These are phyloP conservation scores for Hoplostethus mediterraneus DNA, from an alignment of 2,797 vertebrate genomes.

Conservation along the genomic window DNA sequence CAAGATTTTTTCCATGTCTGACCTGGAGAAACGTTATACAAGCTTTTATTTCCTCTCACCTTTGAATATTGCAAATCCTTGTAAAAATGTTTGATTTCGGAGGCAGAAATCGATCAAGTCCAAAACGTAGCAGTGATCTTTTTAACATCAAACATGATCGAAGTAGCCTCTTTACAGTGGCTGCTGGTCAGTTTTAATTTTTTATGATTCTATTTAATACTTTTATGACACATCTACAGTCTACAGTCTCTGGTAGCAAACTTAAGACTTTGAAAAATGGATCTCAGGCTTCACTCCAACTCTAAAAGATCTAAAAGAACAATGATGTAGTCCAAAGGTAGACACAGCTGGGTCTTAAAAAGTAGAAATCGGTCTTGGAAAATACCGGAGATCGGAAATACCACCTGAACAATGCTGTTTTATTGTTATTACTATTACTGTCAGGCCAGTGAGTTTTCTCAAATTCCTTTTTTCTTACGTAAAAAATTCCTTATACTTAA, in stretches of 20 bases:
- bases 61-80: background rate
- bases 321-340: conserved; percentile 14
- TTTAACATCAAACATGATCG: conserved; percentile 15
- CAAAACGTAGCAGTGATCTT: conserved; percentile 7
- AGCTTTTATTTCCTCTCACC: background rate
- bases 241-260: background rate
- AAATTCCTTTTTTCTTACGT: background rate
- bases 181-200: conserved; percentile 13
- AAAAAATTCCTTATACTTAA: too few species aligned
- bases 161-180: background rate
- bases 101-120: background rate
- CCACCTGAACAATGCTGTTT: background rate
- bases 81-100: background rate
- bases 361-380: background rate
- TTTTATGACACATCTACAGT: conserved; percentile 26
- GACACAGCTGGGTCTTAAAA: background rate
- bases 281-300: background rate
- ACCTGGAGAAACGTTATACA: background rate
- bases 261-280: conserved; percentile 17
- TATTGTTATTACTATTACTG: background rate
- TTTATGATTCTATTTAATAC: conserved; percentile 11
- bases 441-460: background rate
- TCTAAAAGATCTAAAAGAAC: conserved; percentile 14
- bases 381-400: background rate
- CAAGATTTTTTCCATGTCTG: background rate